A percentile compares a stretch with the other conserved stretches of the same genome.
These are phyloP conservation scores for Meiosimyza decipiens DNA, from an alignment of 2,888 invertebrate species.

Conservation along the genomic window DNA sequence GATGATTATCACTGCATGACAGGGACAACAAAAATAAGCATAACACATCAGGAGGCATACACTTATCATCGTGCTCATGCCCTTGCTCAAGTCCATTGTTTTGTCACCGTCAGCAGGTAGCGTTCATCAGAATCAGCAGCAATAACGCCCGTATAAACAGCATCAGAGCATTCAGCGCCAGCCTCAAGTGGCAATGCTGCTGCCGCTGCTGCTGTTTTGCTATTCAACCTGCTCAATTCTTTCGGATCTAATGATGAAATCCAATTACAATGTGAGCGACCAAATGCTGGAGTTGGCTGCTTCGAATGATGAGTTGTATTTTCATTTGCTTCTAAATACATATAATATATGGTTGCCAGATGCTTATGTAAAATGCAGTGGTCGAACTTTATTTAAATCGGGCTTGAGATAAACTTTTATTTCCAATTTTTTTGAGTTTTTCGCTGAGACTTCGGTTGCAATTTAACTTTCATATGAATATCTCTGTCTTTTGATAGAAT, in stretches of 20 bases:
- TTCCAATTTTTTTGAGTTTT: too few relatives aligned
- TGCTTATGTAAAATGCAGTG: too few relatives aligned
- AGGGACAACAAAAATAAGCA: background rate
- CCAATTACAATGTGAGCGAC: constrained; percentile 27
- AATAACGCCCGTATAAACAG: background rate
- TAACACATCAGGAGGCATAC: background rate
- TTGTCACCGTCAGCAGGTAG: background rate
- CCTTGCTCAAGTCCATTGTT: background rate
- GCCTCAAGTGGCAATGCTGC: background rate
- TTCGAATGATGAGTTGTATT: constrained; percentile 17
- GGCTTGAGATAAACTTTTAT: too few relatives aligned
- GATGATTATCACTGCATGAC: constrained; percentile 4
- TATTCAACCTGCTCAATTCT: constrained; percentile 5
- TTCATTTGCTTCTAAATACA: background rate
- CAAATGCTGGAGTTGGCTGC: background rate
- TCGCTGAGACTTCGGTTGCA: too few relatives aligned
- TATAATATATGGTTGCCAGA: too few relatives aligned
- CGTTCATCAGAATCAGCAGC: background rate
- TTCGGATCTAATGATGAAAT: constrained; percentile 10
- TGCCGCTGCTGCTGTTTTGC: background rate
- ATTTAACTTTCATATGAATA: too few relatives aligned
- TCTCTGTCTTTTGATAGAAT: too few relatives aligned
- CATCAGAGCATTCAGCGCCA: too few relatives aligned
- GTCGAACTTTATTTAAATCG: too few relatives aligned
- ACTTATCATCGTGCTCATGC: background rate